Percentiles rank a stretch among this genome's conserved stretches.
phyloP scores from a whole-genome alignment of 2,113 vertebrate genomes.

The Eidolon helvum region DNA sequence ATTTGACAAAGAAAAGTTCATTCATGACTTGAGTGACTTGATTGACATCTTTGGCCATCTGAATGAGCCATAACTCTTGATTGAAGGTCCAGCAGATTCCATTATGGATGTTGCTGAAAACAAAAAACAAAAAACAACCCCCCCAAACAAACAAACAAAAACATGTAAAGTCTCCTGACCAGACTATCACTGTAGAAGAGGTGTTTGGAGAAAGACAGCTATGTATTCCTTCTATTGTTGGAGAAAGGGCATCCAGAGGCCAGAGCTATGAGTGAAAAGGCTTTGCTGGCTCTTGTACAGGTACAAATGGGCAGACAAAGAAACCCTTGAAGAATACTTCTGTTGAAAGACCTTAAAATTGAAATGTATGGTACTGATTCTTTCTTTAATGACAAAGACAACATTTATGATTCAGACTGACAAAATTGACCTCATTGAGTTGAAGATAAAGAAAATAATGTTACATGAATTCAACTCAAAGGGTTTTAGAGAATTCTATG shows the following conservation, averaged over 20 bases:
- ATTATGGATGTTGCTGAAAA: background rate
- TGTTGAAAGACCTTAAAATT: background rate
- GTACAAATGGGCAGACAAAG: background rate
- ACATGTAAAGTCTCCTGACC: background rate
- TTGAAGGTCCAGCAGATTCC: background rate
- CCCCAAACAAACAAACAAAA: background rate
- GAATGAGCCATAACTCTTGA: background rate
- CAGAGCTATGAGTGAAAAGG: background rate
- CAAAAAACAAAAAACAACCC: background rate
- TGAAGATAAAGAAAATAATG: conserved; percentile 26
- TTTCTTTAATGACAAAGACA: conserved; percentile 9
- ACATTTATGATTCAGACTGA: background rate
- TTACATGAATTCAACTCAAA: background rate
- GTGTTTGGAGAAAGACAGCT: background rate
- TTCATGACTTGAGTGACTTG: background rate
- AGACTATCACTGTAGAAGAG: background rate
- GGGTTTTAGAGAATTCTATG: background rate
- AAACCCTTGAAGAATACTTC: background rate
- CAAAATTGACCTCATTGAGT: background rate
- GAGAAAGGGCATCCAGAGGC: background rate
- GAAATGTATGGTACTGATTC: background rate
- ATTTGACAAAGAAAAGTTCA: background rate
- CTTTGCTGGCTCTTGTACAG: background rate
- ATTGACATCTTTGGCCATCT: background rate
- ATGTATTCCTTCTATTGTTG: background rate